Percentiles rank a stretch among this genome's conserved stretches.
These are phyloP conservation scores for Columba guinea DNA, from an alignment of 2,797 vertebrate genomes.

Conservation along the genomic window DNA sequence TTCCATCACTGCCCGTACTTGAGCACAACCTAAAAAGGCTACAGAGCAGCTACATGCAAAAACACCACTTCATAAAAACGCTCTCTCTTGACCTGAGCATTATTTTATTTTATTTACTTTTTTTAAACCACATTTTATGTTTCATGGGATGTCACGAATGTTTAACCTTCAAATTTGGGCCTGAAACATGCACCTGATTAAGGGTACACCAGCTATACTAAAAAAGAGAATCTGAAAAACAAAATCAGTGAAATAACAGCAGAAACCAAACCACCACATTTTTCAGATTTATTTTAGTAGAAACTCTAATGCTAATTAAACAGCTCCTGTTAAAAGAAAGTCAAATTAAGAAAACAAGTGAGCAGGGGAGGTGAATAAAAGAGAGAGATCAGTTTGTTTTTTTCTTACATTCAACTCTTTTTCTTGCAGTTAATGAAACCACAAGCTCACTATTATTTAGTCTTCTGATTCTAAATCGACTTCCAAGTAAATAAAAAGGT, in stretches of 20 bases:
- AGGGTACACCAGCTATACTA: not conserved
- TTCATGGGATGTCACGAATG: not conserved
- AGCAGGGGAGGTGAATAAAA: not conserved
- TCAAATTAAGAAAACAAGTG: not conserved
- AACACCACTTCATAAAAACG: not conserved
- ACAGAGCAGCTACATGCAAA: not conserved
- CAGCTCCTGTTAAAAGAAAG: not conserved
- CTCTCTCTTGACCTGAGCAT: accelerated
- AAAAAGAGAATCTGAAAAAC: not conserved
- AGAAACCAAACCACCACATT: not conserved
- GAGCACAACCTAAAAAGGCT: not conserved
- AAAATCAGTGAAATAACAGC: not conserved
- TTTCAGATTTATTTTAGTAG: not conserved
- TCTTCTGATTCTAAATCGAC: not conserved
- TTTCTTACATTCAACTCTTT: not conserved
- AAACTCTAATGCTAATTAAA: constrained; percentile 12
- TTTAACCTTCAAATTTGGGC: not conserved
- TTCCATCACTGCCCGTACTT: not conserved
- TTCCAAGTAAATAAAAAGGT: constrained; percentile 3
- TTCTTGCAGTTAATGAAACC: not conserved
- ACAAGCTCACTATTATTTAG: not conserved
- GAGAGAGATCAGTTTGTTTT: not conserved
- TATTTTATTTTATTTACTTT: not conserved
- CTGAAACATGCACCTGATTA: not conserved
- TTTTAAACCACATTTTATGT: not conserved